phyloP scores from a whole-genome alignment of 1,140 invertebrate species.

The Drosophila tristis region DNA sequence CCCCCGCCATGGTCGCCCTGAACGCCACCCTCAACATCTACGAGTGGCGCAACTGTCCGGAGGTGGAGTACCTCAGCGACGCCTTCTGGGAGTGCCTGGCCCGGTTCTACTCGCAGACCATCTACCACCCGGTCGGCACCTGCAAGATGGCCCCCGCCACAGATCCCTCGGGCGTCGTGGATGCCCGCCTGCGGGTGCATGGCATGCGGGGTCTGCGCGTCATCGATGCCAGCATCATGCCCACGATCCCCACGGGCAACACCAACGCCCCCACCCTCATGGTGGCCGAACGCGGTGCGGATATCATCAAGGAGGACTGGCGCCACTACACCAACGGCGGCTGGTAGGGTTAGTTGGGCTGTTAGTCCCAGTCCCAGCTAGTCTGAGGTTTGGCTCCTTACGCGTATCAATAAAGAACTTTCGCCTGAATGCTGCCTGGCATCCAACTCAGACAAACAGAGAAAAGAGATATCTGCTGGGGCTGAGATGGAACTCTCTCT shows the following conservation, averaged over 20 bases:
- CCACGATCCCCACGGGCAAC: conserved; percentile 88
- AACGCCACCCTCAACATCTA: conserved; percentile 87
- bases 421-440: too few species aligned
- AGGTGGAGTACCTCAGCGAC: conserved; percentile 84
- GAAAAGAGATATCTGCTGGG: too few species aligned
- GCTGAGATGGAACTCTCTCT: too few species aligned
- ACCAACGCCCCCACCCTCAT: conserved; percentile 89
- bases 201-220: conserved; percentile 87
- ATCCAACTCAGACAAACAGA: too few species aligned
- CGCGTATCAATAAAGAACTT: background rate
- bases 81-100: conserved; percentile 90
- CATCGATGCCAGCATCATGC: conserved; percentile 90
- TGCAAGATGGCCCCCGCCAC: conserved; percentile 88
- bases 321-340: conserved; percentile 64
- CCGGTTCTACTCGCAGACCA: conserved; percentile 88
- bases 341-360: conserved; percentile 37
- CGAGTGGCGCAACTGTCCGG: conserved; percentile 86
- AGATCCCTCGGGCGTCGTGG: conserved; percentile 87
- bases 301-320: conserved; percentile 88
- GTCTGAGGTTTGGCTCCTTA: background rate
- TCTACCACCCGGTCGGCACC: conserved; percentile 88
- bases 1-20: conserved; percentile 87
- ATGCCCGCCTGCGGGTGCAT: conserved; percentile 86
- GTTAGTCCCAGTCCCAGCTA: background rate
- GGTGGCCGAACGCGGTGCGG: conserved; percentile 89